phyloP scores from a whole-genome alignment of 2,888 invertebrate genomes.

The Microplitis deprimator region DNA sequence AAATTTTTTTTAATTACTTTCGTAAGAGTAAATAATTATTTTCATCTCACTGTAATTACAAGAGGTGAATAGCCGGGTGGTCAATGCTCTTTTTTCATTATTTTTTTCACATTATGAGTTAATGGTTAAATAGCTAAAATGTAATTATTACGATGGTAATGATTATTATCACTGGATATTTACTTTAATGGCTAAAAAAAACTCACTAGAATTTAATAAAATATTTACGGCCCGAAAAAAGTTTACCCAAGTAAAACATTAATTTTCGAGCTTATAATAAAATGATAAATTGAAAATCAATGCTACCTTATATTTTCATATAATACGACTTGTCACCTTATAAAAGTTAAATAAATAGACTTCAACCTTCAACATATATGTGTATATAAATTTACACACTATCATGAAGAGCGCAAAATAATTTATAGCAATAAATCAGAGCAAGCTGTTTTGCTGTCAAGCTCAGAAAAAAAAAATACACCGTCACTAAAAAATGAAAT shows the following conservation, averaged over 20 bases:
- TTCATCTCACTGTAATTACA: not conserved
- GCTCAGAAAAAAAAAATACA: not conserved
- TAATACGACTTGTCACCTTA: not conserved
- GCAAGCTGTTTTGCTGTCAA: not conserved
- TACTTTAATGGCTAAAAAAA: not conserved
- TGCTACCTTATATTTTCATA: not conserved
- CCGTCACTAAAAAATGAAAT: not conserved
- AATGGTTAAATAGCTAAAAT: not conserved
- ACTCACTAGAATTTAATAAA: not conserved
- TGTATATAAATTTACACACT: not conserved
- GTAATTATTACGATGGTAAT: not conserved
- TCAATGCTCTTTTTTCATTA: not conserved
- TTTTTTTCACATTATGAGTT: no score
- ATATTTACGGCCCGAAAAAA: not conserved
- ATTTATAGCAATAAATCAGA: not conserved
- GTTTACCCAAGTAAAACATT: not conserved
- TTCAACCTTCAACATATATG: not conserved
- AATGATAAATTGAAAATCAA: not conserved
- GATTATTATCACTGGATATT: not conserved
- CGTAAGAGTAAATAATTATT: not conserved
- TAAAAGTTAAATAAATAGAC: not conserved
- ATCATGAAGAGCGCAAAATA: not conserved
- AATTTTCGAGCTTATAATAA: not conserved
- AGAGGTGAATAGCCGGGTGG: not conserved
- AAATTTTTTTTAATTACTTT: not conserved